phyloP scores from a whole-genome alignment of 1,140 invertebrate species.

The Hirudo medicinalis region DNA sequence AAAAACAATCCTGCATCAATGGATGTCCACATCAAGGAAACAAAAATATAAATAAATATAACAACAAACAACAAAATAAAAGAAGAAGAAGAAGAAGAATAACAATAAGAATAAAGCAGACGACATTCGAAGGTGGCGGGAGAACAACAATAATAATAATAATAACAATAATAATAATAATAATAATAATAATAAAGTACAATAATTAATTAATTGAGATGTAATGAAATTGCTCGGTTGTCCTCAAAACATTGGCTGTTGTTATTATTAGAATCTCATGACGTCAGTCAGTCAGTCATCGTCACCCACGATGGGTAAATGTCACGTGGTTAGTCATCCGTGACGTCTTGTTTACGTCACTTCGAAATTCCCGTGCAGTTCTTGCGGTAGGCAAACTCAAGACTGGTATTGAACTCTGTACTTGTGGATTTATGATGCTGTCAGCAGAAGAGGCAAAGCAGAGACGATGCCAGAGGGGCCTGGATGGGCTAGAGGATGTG shows the following conservation, averaged over 20 bases:
- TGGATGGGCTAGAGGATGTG: background rate
- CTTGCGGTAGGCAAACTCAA: background rate
- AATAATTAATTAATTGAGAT: background rate
- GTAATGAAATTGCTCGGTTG: background rate
- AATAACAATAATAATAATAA: slow-evolving; percentile 8
- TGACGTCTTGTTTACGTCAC: background rate
- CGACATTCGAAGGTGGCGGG: no score
- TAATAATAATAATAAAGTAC: background rate
- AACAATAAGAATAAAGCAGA: slow-evolving; percentile 4
- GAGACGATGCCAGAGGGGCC: no score
- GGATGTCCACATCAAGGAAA: no score
- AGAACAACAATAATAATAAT: background rate
- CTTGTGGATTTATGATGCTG: background rate
- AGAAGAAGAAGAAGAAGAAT: background rate
- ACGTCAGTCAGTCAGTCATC: background rate
- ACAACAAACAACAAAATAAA: background rate
- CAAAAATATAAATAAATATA: no score
- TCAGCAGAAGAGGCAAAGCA: no score
- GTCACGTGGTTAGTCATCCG: background rate
- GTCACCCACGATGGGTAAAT: background rate
- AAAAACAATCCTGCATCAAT: no score
- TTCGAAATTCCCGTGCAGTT: background rate
- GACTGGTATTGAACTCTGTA: background rate
- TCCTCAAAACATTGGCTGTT: background rate
- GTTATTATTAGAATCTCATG: background rate